A percentile compares a stretch with the other conserved stretches of the same genome.
Conservation (phyloP, 1,140 invertebrate species). For the Zaprionus vittiger region DNA sequence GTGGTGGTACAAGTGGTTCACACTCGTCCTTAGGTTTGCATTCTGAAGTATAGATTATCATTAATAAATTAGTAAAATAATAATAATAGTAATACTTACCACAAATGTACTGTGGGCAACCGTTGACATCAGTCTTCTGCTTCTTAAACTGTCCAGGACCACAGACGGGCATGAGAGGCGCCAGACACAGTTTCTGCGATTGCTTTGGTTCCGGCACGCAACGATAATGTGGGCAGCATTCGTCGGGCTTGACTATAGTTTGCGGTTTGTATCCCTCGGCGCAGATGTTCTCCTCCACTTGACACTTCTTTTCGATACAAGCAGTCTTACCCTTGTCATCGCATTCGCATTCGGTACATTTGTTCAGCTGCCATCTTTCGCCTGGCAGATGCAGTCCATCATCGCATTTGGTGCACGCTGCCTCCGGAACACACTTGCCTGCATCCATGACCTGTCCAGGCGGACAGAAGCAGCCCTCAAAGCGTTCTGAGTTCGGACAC, state of each 20-base stretch:
- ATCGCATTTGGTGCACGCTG: conserved; percentile 75
- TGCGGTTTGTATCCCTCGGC: conserved; percentile 85
- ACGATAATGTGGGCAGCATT: conserved; percentile 89
- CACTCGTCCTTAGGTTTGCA: conserved; percentile 90
- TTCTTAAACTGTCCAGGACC: conserved; percentile 89
- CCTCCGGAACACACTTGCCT: conserved; percentile 82
- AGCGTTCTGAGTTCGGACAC: conserved; percentile 85
- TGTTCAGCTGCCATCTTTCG: conserved; percentile 87
- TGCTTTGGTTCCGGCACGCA: conserved; percentile 87
- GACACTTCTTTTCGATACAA: conserved; percentile 87
- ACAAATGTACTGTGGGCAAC: conserved; percentile 89
- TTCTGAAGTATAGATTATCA: conserved; percentile 84
- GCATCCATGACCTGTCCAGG: conserved; percentile 86
- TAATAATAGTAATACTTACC: conserved; percentile 84
- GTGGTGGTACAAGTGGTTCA: conserved; percentile 84
- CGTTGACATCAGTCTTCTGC: conserved; percentile 86
- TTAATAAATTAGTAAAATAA: not conserved
- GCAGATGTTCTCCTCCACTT: conserved; percentile 86
- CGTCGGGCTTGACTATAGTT: conserved; percentile 85
- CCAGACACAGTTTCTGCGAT: conserved; percentile 85
- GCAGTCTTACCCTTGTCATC: conserved; percentile 84
- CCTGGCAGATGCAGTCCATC: conserved; percentile 85
- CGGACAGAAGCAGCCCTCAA: conserved; percentile 94
- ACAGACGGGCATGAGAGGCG: conserved; percentile 88
- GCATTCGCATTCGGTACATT: conserved; percentile 92